These are phyloP conservation scores for Aleiodes sp. DNA, from an alignment of 1,140 invertebrate genomes.

Conservation along the genomic window DNA sequence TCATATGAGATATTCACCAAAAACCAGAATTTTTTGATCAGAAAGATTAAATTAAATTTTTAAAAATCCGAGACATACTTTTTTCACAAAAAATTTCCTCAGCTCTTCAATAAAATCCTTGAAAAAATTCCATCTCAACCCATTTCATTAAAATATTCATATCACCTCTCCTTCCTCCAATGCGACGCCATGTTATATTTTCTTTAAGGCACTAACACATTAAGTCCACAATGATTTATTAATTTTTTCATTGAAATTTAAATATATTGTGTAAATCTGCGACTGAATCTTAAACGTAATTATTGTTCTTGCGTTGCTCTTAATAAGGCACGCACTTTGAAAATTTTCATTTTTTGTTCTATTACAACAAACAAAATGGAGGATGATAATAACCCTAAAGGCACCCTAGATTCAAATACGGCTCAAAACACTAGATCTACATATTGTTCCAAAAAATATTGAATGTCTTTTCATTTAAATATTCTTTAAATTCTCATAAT, in stretches of 20 bases:
- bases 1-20: too few species aligned
- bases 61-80: too few species aligned
- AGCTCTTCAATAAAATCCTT: too few species aligned
- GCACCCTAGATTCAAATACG: too few species aligned
- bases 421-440: constrained; percentile 31
- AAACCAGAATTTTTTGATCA: too few species aligned
- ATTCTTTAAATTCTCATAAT: constrained; percentile 33
- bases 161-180: background rate
- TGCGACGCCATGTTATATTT: background rate
- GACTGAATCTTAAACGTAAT: background rate
- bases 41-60: too few species aligned
- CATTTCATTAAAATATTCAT: too few species aligned
- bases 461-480: constrained; percentile 33
- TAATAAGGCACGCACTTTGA: constrained; percentile 40
- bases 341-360: too few species aligned
- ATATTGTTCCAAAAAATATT: constrained; percentile 29
- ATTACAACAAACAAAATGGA: background rate
- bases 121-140: too few species aligned
- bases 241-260: constrained; percentile 18
- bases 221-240: constrained; percentile 31
- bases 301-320: constrained; percentile 23
- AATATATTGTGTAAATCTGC: background rate
- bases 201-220: constrained; percentile 39
- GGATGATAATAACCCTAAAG: constrained; percentile 52
- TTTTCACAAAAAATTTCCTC: too few species aligned